These are phyloP conservation scores for Neelides sp. DNA, from an alignment of 1,140 invertebrate genomes.

Conservation along the genomic window DNA sequence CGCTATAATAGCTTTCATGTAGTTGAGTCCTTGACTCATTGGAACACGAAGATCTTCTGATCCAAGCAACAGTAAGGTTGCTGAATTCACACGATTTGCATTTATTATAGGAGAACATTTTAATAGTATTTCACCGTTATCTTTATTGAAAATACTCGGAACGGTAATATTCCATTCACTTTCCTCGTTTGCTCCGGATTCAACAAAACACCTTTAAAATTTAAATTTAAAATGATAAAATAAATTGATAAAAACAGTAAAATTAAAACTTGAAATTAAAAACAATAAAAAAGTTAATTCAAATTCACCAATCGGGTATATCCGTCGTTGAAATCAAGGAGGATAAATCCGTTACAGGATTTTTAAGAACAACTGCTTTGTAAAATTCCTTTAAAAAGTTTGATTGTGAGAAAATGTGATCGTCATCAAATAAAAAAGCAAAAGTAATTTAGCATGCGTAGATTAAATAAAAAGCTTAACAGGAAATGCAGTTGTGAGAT, in stretches of 20 bases:
- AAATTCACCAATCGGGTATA: constrained; percentile 81
- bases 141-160: constrained; percentile 3
- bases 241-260: too few relatives aligned
- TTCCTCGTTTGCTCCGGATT: constrained; percentile 20
- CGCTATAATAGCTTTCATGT: too few relatives aligned
- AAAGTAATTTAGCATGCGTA: constrained; percentile 16
- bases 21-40: constrained; percentile 53
- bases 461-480: constrained; percentile 38
- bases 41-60: constrained; percentile 71
- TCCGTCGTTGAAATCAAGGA: constrained; percentile 55
- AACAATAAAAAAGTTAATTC: constrained; percentile 3
- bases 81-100: constrained; percentile 48
- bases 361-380: constrained; percentile 54
- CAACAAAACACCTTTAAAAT: constrained; percentile 25
- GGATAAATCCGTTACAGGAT: constrained; percentile 66
- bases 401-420: too few relatives aligned
- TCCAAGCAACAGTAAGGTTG: constrained; percentile 68
- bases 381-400: constrained; percentile 45
- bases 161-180: constrained; percentile 7
- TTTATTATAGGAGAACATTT: constrained; percentile 23
- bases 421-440: constrained; percentile 1
- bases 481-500: constrained; percentile 73
- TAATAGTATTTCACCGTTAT: constrained; percentile 17
- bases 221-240: too few relatives aligned
- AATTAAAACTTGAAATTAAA: not conserved